Base-by-base conservation (phyloP, 2,888 invertebrate species). In the Gastracanthus pulcherrimus region DNA sequence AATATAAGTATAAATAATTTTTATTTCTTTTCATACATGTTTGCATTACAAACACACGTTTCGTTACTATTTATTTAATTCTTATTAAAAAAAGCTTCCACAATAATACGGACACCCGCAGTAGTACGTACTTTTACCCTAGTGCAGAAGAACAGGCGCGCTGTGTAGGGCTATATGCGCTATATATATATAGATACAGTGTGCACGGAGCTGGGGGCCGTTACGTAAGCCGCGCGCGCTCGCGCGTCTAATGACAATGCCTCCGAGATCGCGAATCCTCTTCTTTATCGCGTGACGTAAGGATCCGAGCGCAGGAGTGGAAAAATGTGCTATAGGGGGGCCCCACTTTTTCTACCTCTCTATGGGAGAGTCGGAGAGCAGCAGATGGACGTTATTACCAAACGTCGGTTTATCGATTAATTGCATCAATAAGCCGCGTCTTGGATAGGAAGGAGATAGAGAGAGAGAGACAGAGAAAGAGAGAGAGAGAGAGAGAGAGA, bases 221-320 rank as follows among this genome's bases (percentile, higher is more conserved):
- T 80, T 76, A 76, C 76, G 76, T 36, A 76, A 76, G 51, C 6
- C n/a, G 48, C 23, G 45, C 45, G 29, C 58, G 71, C 23, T 5
- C n/a, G 48, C 23, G 45, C 45, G 29, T 45, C 80, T 84, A 85
- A 84, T 83, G 83, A 83, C 84, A 84, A 84, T 81, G 81, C 45
- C 34, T 5, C 26, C 51, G 55, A 36, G 71, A 67, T 80, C 76
- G 79, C 64, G 71, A 80, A 70, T 76, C 80, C 64, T 80, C 71
- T 51, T 70, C 74, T 62, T 69, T 58, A 29, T 51, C 31, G n/a
- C 13, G 58, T 80, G 64, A 71, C 55, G 80, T 51, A 76, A 76
- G 34, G 9, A 2, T 3, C 23, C 6, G 26, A 45, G 34, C n/a
- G n/a, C n/a, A n/a, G n/a, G n/a, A n/a, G 7, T 51, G 23, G 23